phyloP scores from a whole-genome alignment of 2,888 invertebrate species.

The Adelphocoris suturalis region DNA sequence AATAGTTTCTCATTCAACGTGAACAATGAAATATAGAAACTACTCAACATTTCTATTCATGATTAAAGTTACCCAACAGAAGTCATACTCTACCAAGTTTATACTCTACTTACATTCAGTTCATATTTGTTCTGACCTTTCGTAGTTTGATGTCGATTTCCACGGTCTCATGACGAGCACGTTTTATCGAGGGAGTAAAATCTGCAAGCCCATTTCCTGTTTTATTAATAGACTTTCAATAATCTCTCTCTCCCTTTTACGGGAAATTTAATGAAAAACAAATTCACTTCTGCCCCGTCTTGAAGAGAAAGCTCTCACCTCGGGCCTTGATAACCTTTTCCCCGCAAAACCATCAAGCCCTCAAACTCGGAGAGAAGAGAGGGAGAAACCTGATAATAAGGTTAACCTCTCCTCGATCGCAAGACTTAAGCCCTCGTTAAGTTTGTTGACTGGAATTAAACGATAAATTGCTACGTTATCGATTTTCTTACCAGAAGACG shows the following conservation, averaged over 20 bases:
- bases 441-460: conserved; percentile 65
- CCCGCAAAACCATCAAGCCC: conserved; percentile 53
- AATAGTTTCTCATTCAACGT: too few relatives aligned
- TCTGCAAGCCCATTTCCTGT: not conserved
- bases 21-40: too few relatives aligned
- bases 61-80: too few relatives aligned
- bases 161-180: not conserved
- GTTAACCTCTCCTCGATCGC: conserved; percentile 62
- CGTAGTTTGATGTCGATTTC: not conserved
- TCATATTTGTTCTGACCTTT: too few relatives aligned
- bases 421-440: conserved; percentile 60
- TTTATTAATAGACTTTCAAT: conserved; percentile 52
- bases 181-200: not conserved
- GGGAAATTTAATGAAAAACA: conserved; percentile 59
- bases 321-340: conserved; percentile 33
- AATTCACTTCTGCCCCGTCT: conserved; percentile 41
- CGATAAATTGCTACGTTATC: conserved; percentile 49
- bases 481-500: conserved; percentile 37
- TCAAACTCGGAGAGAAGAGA: not conserved
- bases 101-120: too few relatives aligned
- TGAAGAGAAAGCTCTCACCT: conserved; percentile 31
- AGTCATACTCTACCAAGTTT: too few relatives aligned
- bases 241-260: conserved; percentile 2
- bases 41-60: too few relatives aligned
- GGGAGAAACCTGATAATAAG: conserved; percentile 57